phyloP scores from a whole-genome alignment of 2,888 invertebrate genomes.

The Temnothorax ravouxi region DNA sequence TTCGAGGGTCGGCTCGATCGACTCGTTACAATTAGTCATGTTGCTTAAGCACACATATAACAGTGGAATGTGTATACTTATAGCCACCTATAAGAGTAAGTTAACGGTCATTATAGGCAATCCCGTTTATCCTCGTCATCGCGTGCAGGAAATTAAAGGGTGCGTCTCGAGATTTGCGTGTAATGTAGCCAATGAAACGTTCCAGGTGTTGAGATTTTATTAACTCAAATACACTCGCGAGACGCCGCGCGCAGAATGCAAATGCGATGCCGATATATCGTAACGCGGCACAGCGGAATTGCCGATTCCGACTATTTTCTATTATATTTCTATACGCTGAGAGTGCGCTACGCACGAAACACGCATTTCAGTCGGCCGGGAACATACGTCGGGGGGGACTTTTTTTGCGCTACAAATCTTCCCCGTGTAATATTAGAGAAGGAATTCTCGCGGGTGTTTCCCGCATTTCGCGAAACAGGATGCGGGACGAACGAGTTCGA shows the following conservation, averaged over 20 bases:
- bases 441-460: constrained; percentile 34
- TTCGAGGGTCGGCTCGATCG: background rate
- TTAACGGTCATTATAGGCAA: constrained; percentile 52
- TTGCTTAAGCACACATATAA: constrained; percentile 39
- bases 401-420: constrained; percentile 31
- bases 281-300: constrained; percentile 25
- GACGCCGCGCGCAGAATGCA: constrained; percentile 57
- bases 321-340: background rate
- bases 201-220: constrained; percentile 70
- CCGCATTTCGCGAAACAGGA: constrained; percentile 49
- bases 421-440: constrained; percentile 4
- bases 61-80: constrained; percentile 32
- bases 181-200: constrained; percentile 69
- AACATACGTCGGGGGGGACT: background rate
- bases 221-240: constrained; percentile 59
- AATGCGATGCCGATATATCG: constrained; percentile 42
- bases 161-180: constrained; percentile 66
- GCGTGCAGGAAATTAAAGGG: constrained; percentile 79
- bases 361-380: background rate
- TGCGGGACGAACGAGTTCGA: constrained; percentile 45
- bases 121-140: constrained; percentile 64
- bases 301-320: background rate
- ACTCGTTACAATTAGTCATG: constrained; percentile 10
- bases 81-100: constrained; percentile 35
- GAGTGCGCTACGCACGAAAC: background rate